Evolutionary conservation across 23 tunicate species (phyloP).

Genomic region (Clavelina lepadiformis): DNA sequence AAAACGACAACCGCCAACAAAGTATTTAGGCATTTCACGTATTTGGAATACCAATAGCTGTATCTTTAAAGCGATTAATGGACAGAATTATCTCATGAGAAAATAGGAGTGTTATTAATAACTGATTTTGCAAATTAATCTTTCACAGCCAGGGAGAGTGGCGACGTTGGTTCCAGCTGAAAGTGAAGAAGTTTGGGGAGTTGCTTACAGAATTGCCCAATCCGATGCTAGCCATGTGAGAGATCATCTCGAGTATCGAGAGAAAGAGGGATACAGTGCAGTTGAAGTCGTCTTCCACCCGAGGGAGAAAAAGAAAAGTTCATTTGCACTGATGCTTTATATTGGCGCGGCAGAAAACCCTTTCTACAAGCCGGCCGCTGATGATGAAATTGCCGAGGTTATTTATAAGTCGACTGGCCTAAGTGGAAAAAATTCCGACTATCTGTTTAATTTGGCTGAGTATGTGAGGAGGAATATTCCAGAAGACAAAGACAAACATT

Average conservation of each 20-base stretch:
- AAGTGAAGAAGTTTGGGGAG: slow-evolving; percentile 70
- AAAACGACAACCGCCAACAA: no score
- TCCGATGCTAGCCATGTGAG: slow-evolving; percentile 29
- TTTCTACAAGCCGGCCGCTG: slow-evolving; percentile 50
- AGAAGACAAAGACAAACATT: slow-evolving; percentile 77
- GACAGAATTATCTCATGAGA: no score
- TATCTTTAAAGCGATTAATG: no score
- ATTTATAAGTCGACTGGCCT: slow-evolving; percentile 52
- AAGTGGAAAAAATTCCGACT: slow-evolving; percentile 71
- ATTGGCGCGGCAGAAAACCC: slow-evolving; percentile 83
- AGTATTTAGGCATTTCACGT: no score
- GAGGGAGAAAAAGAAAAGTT: slow-evolving; percentile 9
- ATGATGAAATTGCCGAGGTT: slow-evolving; percentile 36
- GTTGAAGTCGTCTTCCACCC: slow-evolving; percentile 43
- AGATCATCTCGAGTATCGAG: slow-evolving; percentile 41
- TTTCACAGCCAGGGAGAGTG: slow-evolving; percentile 94
- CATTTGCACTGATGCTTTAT: slow-evolving; percentile 50
- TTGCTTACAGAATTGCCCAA: slow-evolving; percentile 65
- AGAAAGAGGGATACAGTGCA: slow-evolving; percentile 57
- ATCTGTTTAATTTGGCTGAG: slow-evolving; percentile 67
- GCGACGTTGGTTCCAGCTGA: slow-evolving; percentile 54
- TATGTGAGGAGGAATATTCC: slow-evolving; percentile 78
- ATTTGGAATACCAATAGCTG: no score
- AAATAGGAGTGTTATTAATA: no score
- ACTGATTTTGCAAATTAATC: no score